Percentiles rank a stretch among this genome's conserved stretches.
Evolutionary conservation across 2,888 invertebrate genomes (phyloP).

Genomic region (Drosophila nr. perissopoda): DNA sequence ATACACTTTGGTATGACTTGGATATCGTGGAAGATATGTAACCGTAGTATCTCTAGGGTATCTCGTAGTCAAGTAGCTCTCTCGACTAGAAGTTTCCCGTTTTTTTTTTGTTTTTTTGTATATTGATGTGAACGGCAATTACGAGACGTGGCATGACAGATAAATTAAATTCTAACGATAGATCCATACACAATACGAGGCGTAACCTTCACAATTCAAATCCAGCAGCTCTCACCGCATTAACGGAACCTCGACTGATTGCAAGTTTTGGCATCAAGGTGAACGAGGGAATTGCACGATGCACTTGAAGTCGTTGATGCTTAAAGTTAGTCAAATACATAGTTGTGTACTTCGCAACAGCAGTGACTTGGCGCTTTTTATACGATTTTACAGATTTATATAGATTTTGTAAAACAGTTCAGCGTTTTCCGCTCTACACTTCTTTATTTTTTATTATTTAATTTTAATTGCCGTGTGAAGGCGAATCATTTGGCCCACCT

Average conservation of each 20-base stretch:
- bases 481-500: slow-evolving; percentile 1
- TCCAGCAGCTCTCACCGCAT: slow-evolving; percentile 3
- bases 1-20: not conserved
- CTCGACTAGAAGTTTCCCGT: not conserved
- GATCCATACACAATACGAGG: slow-evolving; percentile 24
- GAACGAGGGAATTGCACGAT: slow-evolving; percentile 27
- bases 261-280: slow-evolving; percentile 43
- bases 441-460: not conserved
- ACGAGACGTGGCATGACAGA: slow-evolving; percentile 29
- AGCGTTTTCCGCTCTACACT: slow-evolving; percentile 5
- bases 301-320: slow-evolving; percentile 17
- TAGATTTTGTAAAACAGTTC: not conserved
- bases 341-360: not conserved
- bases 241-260: slow-evolving; percentile 19
- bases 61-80: not conserved
- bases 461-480: slow-evolving; percentile 31
- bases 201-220: slow-evolving; percentile 35
- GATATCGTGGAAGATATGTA: not conserved
- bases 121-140: slow-evolving; percentile 23
- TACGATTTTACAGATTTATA: not conserved
- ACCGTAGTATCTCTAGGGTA: not conserved
- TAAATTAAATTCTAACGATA: slow-evolving; percentile 36
- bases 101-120: not conserved
- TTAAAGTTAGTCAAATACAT: not conserved
- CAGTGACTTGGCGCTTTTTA: not conserved